Percentiles rank a stretch among this genome's conserved stretches.
Conservation (phyloP, 1,140 invertebrate species). For the Drosophila insularis region DNA sequence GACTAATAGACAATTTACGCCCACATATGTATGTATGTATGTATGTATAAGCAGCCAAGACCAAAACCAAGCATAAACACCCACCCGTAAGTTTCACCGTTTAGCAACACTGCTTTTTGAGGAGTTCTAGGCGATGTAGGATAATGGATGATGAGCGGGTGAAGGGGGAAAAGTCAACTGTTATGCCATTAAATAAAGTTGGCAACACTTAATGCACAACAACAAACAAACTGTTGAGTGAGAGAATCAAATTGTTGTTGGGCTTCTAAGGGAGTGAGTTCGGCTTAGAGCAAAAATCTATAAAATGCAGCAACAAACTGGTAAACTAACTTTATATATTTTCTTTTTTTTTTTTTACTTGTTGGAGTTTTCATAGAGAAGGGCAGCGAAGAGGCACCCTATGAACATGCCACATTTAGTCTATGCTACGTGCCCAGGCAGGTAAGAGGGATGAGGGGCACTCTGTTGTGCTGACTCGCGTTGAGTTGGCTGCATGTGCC, state of each 20-base stretch:
- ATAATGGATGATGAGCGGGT: conserved; percentile 8
- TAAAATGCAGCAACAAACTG: conserved; percentile 50
- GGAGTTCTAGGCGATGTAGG: not conserved
- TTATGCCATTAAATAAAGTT: conserved; percentile 82
- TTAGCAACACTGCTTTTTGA: conserved; percentile 51
- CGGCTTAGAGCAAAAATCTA: conserved; percentile 35
- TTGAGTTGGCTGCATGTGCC: conserved; percentile 46
- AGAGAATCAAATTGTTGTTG: conserved; percentile 9
- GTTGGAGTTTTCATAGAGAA: not conserved
- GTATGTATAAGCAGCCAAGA: not conserved
- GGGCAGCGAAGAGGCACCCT: conserved; percentile 16
- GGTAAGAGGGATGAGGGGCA: not conserved
- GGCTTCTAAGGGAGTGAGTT: not conserved
- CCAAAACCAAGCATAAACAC: conserved; percentile 1
- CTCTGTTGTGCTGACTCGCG: not conserved
- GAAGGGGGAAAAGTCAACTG: conserved; percentile 68
- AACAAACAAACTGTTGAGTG: conserved; percentile 69
- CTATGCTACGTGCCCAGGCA: conserved; percentile 57
- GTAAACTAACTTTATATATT: conserved; percentile 9
- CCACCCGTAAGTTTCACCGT: conserved; percentile 31
- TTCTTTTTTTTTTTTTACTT: not conserved
- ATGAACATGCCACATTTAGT: conserved; percentile 76
- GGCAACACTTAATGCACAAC: conserved; percentile 81
- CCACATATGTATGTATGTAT: conserved; percentile 28
- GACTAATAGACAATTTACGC: conserved; percentile 81